These are phyloP conservation scores for Origma solitaria DNA, from an alignment of 2,113 vertebrate genomes.

Conservation along the genomic window DNA sequence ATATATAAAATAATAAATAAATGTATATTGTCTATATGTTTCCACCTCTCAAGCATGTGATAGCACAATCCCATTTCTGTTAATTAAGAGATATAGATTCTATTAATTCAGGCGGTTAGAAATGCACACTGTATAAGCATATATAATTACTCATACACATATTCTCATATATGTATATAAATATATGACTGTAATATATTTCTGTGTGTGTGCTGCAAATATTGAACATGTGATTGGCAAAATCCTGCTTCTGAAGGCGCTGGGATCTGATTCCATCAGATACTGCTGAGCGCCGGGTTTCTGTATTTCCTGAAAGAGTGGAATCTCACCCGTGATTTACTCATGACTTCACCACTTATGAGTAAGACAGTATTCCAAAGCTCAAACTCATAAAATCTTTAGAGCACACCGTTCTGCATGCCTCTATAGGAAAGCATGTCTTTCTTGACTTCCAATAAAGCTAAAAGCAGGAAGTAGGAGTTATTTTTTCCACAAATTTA, in stretches of 20 bases:
- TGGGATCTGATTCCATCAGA: neutral
- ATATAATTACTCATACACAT: neutral
- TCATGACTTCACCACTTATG: neutral
- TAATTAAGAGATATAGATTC: neutral
- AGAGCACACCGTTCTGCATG: neutral
- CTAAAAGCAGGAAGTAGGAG: neutral
- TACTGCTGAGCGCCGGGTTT: neutral
- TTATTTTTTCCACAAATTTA: neutral
- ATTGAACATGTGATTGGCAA: neutral
- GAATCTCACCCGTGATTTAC: neutral
- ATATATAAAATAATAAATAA: neutral
- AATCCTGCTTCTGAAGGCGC: neutral
- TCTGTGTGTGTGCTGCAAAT: neutral
- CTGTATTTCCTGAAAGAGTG: neutral
- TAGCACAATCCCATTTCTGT: neutral
- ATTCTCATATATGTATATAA: neutral
- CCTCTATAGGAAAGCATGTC: neutral
- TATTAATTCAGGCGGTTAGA: neutral
- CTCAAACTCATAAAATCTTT: slow-evolving; percentile 33
- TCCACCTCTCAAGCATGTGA: neutral
- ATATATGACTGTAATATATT: neutral
- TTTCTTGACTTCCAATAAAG: neutral
- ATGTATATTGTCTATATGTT: neutral
- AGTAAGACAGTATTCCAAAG: slow-evolving; percentile 5
- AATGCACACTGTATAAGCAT: neutral